phyloP scores from a whole-genome alignment of 2,113 vertebrate species.

The Holacanthus passer region DNA sequence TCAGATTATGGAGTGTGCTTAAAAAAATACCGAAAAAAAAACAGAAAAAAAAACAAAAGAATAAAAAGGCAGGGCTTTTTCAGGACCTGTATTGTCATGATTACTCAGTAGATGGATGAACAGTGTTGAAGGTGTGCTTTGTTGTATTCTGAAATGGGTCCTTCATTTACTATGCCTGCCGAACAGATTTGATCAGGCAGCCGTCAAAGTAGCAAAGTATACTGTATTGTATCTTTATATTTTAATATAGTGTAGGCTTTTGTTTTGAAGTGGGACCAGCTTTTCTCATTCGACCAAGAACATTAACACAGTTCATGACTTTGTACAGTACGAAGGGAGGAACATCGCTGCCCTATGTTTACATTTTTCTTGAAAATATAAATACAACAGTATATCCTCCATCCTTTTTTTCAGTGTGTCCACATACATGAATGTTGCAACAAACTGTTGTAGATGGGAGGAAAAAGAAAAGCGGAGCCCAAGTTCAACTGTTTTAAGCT shows the following conservation, averaged over 20 bases:
- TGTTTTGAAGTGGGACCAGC: slow-evolving; percentile 77
- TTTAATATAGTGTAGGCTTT: slow-evolving; percentile 76
- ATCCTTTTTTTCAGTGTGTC: slow-evolving; percentile 31
- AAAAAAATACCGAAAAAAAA: slow-evolving; percentile 26
- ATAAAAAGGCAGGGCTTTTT: slow-evolving; percentile 57
- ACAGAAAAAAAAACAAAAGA: slow-evolving; percentile 38
- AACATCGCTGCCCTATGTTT: slow-evolving; percentile 74
- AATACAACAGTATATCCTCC: slow-evolving; percentile 52
- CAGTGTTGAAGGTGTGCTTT: slow-evolving; percentile 73
- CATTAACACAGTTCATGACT: slow-evolving; percentile 59
- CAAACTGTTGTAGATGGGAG: slow-evolving; percentile 28
- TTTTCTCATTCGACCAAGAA: slow-evolving; percentile 69
- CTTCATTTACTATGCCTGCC: slow-evolving; percentile 69
- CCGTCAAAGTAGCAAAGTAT: slow-evolving; percentile 79
- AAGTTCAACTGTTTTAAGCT: slow-evolving; percentile 16
- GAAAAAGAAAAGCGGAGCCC: slow-evolving; percentile 39
- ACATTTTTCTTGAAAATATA: slow-evolving; percentile 62
- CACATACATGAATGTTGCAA: slow-evolving; percentile 44
- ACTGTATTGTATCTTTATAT: slow-evolving; percentile 77
- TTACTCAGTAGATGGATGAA: slow-evolving; percentile 71
- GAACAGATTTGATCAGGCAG: slow-evolving; percentile 70
- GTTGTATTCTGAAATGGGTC: slow-evolving; percentile 73
- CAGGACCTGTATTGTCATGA: slow-evolving; percentile 63
- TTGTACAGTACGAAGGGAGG: slow-evolving; percentile 71
- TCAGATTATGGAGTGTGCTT: slow-evolving; percentile 69